A percentile compares a stretch with the other conserved stretches of the same genome.
These are phyloP conservation scores for Aix galericulata DNA, from an alignment of 2,113 vertebrate genomes.

Conservation along the genomic window DNA sequence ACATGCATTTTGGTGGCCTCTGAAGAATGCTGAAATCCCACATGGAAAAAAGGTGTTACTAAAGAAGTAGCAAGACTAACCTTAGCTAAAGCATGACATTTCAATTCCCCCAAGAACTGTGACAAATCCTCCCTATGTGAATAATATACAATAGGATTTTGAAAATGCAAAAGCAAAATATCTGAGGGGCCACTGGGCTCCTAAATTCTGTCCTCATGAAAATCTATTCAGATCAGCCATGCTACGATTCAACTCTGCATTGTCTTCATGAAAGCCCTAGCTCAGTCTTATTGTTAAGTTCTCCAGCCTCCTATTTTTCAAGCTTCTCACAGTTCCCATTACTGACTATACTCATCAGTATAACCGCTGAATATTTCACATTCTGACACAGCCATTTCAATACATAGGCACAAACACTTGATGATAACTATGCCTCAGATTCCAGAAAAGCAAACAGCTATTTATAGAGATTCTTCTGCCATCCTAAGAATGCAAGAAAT, in stretches of 20 bases:
- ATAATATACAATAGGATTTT: not conserved
- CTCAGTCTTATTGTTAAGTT: not conserved
- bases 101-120: not conserved
- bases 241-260: not conserved
- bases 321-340: not conserved
- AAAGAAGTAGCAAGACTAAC: not conserved
- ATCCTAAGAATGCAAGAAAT: not conserved
- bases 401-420: not conserved
- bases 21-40: not conserved
- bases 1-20: not conserved
- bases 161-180: not conserved
- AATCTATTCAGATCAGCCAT: not conserved
- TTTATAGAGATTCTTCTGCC: not conserved
- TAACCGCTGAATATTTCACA: constrained; percentile 12
- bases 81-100: not conserved
- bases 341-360: not conserved
- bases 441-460: not conserved
- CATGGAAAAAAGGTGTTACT: not conserved
- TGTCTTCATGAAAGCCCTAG: not conserved
- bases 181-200: not conserved
- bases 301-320: not conserved
- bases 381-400: not conserved
- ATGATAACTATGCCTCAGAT: not conserved
- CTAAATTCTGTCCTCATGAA: not conserved
- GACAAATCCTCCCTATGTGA: not conserved